Percentiles rank a stretch among this genome's conserved stretches.
phyloP scores from a whole-genome alignment of 2,113 vertebrate genomes.

The Ondatra zibethicus region DNA sequence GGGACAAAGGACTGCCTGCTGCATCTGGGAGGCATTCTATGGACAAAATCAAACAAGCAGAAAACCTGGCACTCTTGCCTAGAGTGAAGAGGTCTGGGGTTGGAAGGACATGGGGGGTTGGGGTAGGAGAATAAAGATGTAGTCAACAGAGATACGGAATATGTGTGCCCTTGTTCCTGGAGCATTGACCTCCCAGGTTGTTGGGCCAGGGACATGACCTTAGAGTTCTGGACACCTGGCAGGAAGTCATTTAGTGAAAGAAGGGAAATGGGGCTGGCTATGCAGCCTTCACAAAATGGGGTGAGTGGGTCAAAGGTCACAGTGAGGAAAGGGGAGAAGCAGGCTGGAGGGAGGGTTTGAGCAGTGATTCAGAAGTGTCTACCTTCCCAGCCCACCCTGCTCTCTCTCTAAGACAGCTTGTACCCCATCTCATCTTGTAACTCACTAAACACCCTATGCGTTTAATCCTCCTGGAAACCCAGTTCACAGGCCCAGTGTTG shows the following conservation, averaged over 20 bases:
- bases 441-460: neutral
- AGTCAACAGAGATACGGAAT: neutral
- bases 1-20: neutral
- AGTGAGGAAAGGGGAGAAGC: neutral
- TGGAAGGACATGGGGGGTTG: neutral
- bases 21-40: neutral
- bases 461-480: neutral
- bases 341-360: neutral
- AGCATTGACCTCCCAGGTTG: neutral
- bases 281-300: neutral
- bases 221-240: constrained; percentile 28
- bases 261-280: neutral
- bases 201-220: neutral
- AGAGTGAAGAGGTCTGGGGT: neutral
- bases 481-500: neutral
- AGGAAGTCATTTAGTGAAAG: constrained; percentile 27
- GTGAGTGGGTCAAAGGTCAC: neutral
- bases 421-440: neutral
- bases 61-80: neutral
- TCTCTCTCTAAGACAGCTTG: neutral
- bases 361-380: neutral
- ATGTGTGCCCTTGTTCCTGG: neutral
- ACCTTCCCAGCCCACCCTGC: neutral
- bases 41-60: neutral
- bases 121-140: neutral